A percentile compares a stretch with the other conserved stretches of the same genome.
Evolutionary conservation across 2,888 invertebrate species (phyloP).

Genomic region (Bugula neritina): DNA sequence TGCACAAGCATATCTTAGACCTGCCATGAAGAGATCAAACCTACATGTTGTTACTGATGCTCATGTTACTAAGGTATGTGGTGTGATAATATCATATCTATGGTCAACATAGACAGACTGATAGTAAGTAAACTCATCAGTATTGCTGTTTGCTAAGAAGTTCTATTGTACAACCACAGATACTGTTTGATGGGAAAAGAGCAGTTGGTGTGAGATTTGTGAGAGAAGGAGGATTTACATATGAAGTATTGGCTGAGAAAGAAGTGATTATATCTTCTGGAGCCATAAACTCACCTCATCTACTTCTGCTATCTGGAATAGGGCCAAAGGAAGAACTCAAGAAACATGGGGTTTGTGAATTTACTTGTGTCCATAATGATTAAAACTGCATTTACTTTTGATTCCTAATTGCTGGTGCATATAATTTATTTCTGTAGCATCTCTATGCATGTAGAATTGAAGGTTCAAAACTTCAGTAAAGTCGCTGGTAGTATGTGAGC

Average conservation of each 20-base stretch:
- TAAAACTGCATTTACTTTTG: too few relatives aligned
- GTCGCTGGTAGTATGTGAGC: too few relatives aligned
- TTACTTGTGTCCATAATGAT: too few relatives aligned
- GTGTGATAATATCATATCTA: too few relatives aligned
- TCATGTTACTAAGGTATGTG: slow-evolving; percentile 41
- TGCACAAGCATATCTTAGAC: slow-evolving; percentile 43
- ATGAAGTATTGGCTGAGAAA: slow-evolving; percentile 35
- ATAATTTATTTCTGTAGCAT: too few relatives aligned
- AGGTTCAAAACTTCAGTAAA: too few relatives aligned
- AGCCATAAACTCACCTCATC: slow-evolving; percentile 48
- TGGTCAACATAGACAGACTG: not conserved
- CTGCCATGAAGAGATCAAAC: slow-evolving; percentile 38
- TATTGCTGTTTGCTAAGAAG: not conserved
- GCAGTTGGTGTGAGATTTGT: slow-evolving; percentile 42
- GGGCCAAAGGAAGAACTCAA: slow-evolving; percentile 49
- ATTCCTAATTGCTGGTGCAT: too few relatives aligned
- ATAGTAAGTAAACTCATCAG: not conserved
- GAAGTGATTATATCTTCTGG: slow-evolving; percentile 50
- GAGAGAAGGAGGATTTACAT: slow-evolving; percentile 30
- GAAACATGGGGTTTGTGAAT: slow-evolving; percentile 54
- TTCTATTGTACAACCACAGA: slow-evolving; percentile 28
- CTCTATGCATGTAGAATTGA: too few relatives aligned
- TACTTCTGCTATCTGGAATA: slow-evolving; percentile 51
- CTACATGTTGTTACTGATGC: slow-evolving; percentile 41
- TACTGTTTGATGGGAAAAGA: slow-evolving; percentile 36